Evolutionary conservation across 2,113 vertebrate genomes (phyloP).

Genomic region (Sander vitreus): DNA sequence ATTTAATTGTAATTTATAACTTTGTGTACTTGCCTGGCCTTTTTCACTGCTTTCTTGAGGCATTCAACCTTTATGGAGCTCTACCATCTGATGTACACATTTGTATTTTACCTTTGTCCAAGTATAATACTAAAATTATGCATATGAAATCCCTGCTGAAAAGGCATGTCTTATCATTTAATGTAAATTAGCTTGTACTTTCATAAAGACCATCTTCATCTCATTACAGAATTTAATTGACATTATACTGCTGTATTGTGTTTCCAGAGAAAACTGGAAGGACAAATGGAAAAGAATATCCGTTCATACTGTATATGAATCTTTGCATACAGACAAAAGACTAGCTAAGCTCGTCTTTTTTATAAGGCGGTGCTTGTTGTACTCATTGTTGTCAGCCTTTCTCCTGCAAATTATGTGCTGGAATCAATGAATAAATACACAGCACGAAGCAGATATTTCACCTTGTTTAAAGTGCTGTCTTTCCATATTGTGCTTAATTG

Average conservation of each 20-base stretch:
- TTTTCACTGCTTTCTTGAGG: constrained; percentile 23
- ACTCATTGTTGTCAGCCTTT: constrained; percentile 7
- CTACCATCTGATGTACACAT: not conserved
- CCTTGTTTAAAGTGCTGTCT: constrained; percentile 55
- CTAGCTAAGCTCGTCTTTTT: not conserved
- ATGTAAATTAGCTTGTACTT: constrained; percentile 48
- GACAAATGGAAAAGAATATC: constrained; percentile 52
- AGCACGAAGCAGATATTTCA: constrained; percentile 26
- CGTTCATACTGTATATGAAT: constrained; percentile 13
- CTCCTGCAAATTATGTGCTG: constrained; percentile 7
- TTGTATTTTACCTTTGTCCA: constrained; percentile 27
- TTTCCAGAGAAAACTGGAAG: constrained; percentile 20
- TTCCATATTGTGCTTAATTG: constrained; percentile 68
- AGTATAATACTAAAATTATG: constrained; percentile 46
- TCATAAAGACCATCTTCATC: constrained; percentile 37
- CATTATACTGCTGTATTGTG: constrained; percentile 13
- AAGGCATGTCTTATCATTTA: constrained; percentile 53
- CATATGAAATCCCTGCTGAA: constrained; percentile 35
- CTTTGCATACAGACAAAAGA: constrained; percentile 36
- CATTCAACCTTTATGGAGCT: constrained; percentile 13
- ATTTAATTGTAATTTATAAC: constrained; percentile 61
- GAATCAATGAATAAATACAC: constrained; percentile 38
- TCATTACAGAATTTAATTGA: constrained; percentile 37
- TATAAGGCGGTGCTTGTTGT: not conserved
- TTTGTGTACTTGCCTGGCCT: constrained; percentile 32